Conservation (phyloP, 1,140 invertebrate species). For the Ganaspis sp. region DNA sequence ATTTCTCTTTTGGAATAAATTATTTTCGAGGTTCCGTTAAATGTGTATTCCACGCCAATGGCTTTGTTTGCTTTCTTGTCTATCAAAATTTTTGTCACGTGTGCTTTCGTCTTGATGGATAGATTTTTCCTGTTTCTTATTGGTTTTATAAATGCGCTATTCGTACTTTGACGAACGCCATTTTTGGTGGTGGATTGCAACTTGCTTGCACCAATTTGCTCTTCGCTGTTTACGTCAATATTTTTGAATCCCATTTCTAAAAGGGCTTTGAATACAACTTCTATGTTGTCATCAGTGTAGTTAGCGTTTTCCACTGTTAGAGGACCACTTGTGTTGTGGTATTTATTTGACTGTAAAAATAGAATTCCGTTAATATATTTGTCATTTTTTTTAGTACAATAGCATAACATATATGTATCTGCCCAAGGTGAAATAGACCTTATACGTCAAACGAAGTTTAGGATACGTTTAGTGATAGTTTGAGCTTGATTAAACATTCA, state of each 20-base stretch:
- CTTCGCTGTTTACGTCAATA: constrained; percentile 68
- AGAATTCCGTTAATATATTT: no score
- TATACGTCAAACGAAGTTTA: no score
- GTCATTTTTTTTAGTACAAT: no score
- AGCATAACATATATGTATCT: neutral
- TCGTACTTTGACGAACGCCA: constrained; percentile 80
- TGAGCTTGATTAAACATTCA: no score
- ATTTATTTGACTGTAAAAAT: neutral
- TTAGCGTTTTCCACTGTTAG: neutral
- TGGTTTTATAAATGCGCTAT: constrained; percentile 79
- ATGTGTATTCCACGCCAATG: constrained; percentile 76
- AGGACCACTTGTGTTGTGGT: neutral
- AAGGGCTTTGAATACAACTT: constrained; percentile 72
- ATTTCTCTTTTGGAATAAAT: constrained; percentile 58
- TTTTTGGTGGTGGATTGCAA: constrained; percentile 79
- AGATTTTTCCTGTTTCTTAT: constrained; percentile 77
- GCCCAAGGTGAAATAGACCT: no score
- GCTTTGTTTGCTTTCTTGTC: constrained; percentile 76
- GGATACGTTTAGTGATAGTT: no score
- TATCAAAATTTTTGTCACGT: constrained; percentile 68
- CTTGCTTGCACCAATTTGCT: constrained; percentile 61
- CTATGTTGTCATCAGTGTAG: neutral
- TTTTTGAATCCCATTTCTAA: constrained; percentile 72
- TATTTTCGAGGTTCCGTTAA: constrained; percentile 72
- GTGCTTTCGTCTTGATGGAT: constrained; percentile 72